Evolutionary conservation across 1,140 invertebrate species (phyloP).

Genomic region (Papilio polytes): DNA sequence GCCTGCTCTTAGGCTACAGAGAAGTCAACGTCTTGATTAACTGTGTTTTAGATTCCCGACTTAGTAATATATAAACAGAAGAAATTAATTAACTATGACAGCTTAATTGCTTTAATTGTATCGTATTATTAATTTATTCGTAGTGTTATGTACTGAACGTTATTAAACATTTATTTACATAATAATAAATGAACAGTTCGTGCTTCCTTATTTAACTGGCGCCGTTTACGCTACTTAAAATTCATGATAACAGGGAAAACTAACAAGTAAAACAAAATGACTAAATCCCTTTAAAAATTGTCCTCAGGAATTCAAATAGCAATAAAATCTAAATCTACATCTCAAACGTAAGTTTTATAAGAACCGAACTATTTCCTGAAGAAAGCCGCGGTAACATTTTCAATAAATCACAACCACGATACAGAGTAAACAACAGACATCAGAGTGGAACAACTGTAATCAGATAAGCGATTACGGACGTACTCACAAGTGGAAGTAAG

Average conservation of each 20-base stretch:
- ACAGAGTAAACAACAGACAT: conserved; percentile 46
- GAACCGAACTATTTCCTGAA: conserved; percentile 4
- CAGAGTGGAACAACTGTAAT: conserved; percentile 43
- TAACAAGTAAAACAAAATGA: neutral
- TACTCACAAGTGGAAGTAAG: conserved; percentile 42
- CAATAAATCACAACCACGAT: conserved; percentile 29
- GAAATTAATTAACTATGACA: conserved; percentile 23
- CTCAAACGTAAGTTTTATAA: neutral
- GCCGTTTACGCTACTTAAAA: neutral
- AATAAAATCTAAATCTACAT: neutral
- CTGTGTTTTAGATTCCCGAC: neutral
- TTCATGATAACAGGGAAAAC: neutral
- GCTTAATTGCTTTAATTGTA: conserved; percentile 23
- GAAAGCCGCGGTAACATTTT: conserved; percentile 22
- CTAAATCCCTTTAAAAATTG: neutral
- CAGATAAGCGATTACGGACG: conserved; percentile 49
- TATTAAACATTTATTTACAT: conserved; percentile 27
- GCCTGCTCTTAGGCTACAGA: neutral
- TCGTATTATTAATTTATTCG: conserved; percentile 16
- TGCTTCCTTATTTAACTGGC: conserved; percentile 30
- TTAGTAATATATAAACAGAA: neutral
- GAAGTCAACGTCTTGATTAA: neutral
- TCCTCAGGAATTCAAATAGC: neutral
- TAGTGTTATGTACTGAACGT: neutral
- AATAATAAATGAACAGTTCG: conserved; percentile 6